These are phyloP conservation scores for Fragum whitleyi DNA, from an alignment of 2,888 invertebrate species.

Conservation along the genomic window DNA sequence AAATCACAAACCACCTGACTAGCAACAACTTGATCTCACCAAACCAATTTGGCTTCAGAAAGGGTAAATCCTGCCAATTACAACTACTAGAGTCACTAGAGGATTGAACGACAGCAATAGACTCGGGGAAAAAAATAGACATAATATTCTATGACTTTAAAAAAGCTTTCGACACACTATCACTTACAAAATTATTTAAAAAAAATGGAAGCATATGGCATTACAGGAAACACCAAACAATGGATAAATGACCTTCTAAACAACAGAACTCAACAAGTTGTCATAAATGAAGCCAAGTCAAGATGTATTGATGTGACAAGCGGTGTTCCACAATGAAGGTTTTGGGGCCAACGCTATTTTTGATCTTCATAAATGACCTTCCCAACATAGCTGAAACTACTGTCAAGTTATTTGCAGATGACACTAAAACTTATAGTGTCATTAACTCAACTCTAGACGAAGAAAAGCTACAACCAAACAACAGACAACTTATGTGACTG, in stretches of 20 bases:
- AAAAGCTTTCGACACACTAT: too few relatives aligned
- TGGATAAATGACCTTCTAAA: neutral
- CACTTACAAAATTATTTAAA: too few relatives aligned
- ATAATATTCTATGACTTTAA: too few relatives aligned
- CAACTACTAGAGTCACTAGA: too few relatives aligned
- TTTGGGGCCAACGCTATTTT: neutral
- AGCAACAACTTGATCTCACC: too few relatives aligned
- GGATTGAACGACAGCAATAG: too few relatives aligned
- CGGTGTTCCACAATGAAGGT: conserved; percentile 7
- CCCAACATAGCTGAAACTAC: too few relatives aligned
- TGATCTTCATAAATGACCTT: conserved; percentile 5
- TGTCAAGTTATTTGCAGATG: conserved; percentile 9
- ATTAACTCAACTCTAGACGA: neutral
- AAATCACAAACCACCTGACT: too few relatives aligned
- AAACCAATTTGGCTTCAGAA: too few relatives aligned
- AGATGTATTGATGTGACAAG: too few relatives aligned
- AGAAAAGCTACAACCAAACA: neutral
- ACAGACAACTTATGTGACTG: neutral
- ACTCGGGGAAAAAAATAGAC: too few relatives aligned
- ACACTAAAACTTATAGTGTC: neutral
- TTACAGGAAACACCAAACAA: neutral
- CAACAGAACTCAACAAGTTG: neutral
- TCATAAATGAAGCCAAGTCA: neutral
- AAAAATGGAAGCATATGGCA: neutral
- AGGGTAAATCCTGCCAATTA: too few relatives aligned